phyloP scores from a whole-genome alignment of 2,113 vertebrate species.

The Colossoma macropomum region DNA sequence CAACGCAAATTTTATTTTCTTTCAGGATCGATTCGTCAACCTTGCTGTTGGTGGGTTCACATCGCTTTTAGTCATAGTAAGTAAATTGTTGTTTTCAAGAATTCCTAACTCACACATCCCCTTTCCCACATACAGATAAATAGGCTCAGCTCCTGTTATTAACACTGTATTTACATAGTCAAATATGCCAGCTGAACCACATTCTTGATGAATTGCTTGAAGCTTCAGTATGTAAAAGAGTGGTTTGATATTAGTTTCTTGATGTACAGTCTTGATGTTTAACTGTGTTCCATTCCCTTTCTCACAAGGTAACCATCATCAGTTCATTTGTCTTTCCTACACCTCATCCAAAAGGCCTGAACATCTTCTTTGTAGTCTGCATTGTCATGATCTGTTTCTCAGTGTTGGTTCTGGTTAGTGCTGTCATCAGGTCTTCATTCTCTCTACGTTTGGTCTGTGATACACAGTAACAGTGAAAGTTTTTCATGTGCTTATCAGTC shows the following conservation, averaged over 20 bases:
- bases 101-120: no score
- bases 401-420: constrained; percentile 74
- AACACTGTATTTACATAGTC: no score
- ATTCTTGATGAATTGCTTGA: neutral
- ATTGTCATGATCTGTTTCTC: constrained; percentile 77
- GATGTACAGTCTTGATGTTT: neutral
- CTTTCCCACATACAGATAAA: neutral
- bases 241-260: neutral
- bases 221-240: neutral
- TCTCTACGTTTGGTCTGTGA: neutral
- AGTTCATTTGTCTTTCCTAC: constrained; percentile 78
- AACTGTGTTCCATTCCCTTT: neutral
- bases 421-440: no score
- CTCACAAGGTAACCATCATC: constrained; percentile 75
- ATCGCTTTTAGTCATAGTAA: constrained; percentile 88
- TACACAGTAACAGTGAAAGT: neutral
- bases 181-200: neutral
- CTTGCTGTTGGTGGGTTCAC: constrained; percentile 88
- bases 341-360: constrained; percentile 75
- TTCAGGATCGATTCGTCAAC: constrained; percentile 93
- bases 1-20: constrained; percentile 11
- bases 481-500: neutral
- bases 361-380: constrained; percentile 79
- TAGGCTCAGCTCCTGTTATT: no score
- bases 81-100: constrained; percentile 65